Base-by-base conservation (phyloP, 23 tunicate species). In the Diplosoma virens region DNA sequence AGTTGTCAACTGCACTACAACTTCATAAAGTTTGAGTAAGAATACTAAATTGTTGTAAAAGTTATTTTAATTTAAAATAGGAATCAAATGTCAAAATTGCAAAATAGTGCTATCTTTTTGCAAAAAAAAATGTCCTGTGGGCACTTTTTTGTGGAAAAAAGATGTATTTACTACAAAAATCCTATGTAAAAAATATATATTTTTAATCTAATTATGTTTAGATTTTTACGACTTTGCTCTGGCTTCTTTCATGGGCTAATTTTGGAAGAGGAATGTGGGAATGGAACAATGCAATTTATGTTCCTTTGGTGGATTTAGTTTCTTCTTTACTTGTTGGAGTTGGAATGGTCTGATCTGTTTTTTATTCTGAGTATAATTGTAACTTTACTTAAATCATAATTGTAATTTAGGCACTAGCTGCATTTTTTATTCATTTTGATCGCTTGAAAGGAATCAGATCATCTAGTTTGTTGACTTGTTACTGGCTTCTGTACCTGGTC, bases 291-390 rank as follows among this genome's bases (percentile, higher is more conserved):
- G 69, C 33, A 36, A 22, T 75, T 9, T 25, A 29, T 74, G 66
- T 82, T 21, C 34, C 65, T 20, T 31, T 46, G 41, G 87, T 82
- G 9, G 75, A 82, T 58, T 41, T 82, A 27, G 81, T 82, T 5
- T 82, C 87, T 27, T 66, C 81, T 37, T 30, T 75, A 23, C 66
- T 82, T 14, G 61, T 82, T 25, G 87, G 81, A 14, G 26, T 74
- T 29, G 66, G 82, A 6, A 75, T 82, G 87, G 87, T 82, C 64
- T 16, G 86, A 16, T 18, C n/a, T n/a, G n/a, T n/a, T n/a, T n/a
- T n/a, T n/a, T n/a, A n/a, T n/a, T n/a, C n/a, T n/a, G n/a, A n/a
- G n/a, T n/a, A n/a, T n/a, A n/a, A n/a, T n/a, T n/a, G n/a, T n/a
- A n/a, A n/a, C n/a, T n/a, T n/a, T n/a, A 41, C 11, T 41, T 41